Percentiles rank a stretch among this genome's conserved stretches.
These are phyloP conservation scores for Dinoponera quadriceps DNA, from an alignment of 1,140 invertebrate species.

Conservation along the genomic window DNA sequence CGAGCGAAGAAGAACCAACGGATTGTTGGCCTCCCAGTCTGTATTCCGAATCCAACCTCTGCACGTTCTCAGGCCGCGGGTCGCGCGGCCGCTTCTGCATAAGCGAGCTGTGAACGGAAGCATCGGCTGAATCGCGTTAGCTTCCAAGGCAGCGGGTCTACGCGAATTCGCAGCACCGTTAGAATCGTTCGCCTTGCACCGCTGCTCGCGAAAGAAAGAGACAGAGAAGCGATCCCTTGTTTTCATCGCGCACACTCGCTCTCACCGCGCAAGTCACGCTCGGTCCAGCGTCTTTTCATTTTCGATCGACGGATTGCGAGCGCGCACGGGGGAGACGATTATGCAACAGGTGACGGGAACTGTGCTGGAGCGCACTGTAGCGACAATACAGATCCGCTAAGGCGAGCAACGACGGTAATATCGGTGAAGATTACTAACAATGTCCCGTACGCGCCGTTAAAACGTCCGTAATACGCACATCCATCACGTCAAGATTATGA, in stretches of 20 bases:
- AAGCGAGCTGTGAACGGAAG: background rate
- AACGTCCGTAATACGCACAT: background rate
- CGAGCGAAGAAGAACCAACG: too few relatives aligned
- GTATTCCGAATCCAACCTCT: too few relatives aligned
- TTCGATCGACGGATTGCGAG: conserved; percentile 15
- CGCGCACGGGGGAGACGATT: background rate
- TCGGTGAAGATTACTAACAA: conserved; percentile 11
- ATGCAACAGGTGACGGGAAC: conserved; percentile 47
- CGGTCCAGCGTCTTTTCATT: conserved; percentile 27
- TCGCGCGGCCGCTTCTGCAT: background rate
- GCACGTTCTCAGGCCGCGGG: background rate
- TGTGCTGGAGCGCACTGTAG: background rate
- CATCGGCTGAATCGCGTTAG: background rate
- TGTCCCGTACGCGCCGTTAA: background rate
- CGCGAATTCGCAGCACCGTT: conserved; percentile 18
- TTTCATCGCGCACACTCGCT: background rate
- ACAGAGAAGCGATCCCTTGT: background rate
- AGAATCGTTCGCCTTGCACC: background rate
- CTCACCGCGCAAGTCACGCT: conserved; percentile 1
- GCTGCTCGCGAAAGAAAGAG: too few relatives aligned
- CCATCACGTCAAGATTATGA: conserved; percentile 7
- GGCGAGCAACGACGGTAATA: background rate
- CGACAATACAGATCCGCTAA: too few relatives aligned
- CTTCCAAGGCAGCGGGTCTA: background rate
- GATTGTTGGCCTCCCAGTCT: too few relatives aligned